phyloP scores from a whole-genome alignment of 2,797 vertebrate species.

The Melanotaenia boesemani region DNA sequence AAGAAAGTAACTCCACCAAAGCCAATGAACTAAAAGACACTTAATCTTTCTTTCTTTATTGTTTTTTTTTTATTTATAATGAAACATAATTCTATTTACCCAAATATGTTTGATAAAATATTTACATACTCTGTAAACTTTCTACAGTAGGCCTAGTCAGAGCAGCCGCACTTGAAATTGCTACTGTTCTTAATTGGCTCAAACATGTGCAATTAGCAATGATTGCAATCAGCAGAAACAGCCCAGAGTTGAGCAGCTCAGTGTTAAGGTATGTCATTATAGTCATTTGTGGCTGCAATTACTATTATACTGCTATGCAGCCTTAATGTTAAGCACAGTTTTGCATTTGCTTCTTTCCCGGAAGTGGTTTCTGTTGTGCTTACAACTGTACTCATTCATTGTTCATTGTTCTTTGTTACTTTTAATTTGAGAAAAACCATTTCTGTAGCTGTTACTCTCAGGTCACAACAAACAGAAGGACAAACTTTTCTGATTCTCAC shows the following conservation, averaged over 20 bases:
- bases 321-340: conserved; percentile 59
- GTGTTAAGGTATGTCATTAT: conserved; percentile 84
- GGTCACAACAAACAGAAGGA: conserved; percentile 51
- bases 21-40: not conserved
- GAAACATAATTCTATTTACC: conserved; percentile 49
- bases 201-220: conserved; percentile 80
- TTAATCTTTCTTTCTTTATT: conserved; percentile 17
- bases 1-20: not conserved
- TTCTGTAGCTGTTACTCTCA: conserved; percentile 34
- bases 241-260: conserved; percentile 75
- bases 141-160: conserved; percentile 33
- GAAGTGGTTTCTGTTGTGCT: conserved; percentile 37
- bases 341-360: conserved; percentile 32
- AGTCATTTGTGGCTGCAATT: conserved; percentile 81
- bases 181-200: conserved; percentile 76
- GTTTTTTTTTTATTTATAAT: conserved; percentile 19
- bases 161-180: conserved; percentile 71
- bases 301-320: conserved; percentile 70
- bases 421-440: conserved; percentile 34
- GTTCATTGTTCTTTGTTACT: conserved; percentile 32
- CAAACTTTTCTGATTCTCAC: conserved; percentile 48
- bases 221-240: conserved; percentile 83
- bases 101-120: conserved; percentile 36
- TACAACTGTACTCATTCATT: conserved; percentile 38
- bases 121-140: conserved; percentile 39